A percentile compares a stretch with the other conserved stretches of the same genome.
phyloP scores from a whole-genome alignment of 2,113 vertebrate genomes.

The Otocyon megalotis region DNA sequence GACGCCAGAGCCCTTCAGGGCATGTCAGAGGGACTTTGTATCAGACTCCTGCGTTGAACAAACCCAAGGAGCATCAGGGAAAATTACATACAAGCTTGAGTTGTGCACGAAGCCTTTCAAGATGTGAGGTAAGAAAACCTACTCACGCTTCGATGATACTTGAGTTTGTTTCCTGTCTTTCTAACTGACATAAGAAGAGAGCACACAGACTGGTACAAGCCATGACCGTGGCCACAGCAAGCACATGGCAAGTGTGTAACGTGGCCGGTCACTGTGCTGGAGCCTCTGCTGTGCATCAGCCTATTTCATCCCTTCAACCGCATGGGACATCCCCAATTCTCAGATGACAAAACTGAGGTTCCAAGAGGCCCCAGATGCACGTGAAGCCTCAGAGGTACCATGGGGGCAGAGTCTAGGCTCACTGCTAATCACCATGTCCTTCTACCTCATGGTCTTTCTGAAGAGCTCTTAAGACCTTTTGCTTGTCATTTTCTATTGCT shows the following conservation, averaged over 20 bases:
- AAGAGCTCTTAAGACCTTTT: neutral
- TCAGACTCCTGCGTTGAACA: rapidly evolving
- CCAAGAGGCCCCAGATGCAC: rapidly evolving
- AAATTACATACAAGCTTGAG: too few species aligned
- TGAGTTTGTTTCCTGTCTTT: too few species aligned
- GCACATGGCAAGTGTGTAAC: neutral
- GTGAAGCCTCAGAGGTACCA: rapidly evolving
- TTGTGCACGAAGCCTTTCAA: neutral
- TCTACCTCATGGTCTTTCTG: neutral
- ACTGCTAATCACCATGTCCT: neutral
- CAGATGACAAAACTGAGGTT: neutral
- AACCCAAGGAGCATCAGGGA: too few species aligned
- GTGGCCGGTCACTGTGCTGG: rapidly evolving
- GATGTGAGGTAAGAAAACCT: too few species aligned
- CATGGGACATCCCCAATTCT: neutral
- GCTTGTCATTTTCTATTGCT: rapidly evolving
- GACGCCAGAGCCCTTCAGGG: neutral
- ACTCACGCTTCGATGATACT: neutral
- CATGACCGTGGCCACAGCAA: rapidly evolving
- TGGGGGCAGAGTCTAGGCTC: neutral
- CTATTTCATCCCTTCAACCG: neutral
- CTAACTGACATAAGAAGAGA: neutral
- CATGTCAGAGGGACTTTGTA: too few species aligned
- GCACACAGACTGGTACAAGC: rapidly evolving
- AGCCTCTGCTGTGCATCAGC: neutral